These are phyloP conservation scores for Elachura formosa DNA, from an alignment of 2,113 vertebrate genomes.

Conservation along the genomic window DNA sequence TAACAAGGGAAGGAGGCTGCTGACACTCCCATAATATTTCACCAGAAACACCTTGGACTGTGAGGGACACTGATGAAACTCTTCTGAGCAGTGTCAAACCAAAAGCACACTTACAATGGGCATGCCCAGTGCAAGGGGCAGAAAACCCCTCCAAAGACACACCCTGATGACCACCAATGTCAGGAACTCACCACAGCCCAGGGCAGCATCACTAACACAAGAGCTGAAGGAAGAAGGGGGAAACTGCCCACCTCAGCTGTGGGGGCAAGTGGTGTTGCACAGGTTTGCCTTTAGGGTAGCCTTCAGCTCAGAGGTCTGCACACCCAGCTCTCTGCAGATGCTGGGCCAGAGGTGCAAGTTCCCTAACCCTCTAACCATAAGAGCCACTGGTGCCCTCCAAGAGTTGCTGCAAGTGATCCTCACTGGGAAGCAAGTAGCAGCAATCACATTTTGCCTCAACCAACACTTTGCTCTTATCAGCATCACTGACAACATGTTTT, in stretches of 20 bases:
- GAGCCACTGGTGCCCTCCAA: background rate
- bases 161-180: background rate
- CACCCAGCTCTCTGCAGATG: background rate
- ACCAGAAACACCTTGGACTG: background rate
- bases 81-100: background rate
- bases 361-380: background rate
- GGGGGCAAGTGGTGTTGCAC: fast-evolving
- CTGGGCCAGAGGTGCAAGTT: background rate
- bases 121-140: background rate
- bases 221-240: background rate
- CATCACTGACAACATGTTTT: background rate
- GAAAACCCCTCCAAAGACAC: background rate
- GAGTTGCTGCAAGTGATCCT: background rate
- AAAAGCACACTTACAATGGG: background rate
- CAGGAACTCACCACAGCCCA: background rate
- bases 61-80: background rate
- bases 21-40: background rate
- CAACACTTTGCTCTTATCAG: background rate
- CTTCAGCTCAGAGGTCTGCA: background rate
- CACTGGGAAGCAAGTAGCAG: background rate
- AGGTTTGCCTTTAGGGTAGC: background rate
- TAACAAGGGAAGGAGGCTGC: background rate
- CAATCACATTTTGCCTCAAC: background rate
- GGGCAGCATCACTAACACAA: background rate
- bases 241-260: background rate